These are phyloP conservation scores for Artibeus jamaicensis DNA, from an alignment of 2,797 vertebrate genomes.

Conservation along the genomic window DNA sequence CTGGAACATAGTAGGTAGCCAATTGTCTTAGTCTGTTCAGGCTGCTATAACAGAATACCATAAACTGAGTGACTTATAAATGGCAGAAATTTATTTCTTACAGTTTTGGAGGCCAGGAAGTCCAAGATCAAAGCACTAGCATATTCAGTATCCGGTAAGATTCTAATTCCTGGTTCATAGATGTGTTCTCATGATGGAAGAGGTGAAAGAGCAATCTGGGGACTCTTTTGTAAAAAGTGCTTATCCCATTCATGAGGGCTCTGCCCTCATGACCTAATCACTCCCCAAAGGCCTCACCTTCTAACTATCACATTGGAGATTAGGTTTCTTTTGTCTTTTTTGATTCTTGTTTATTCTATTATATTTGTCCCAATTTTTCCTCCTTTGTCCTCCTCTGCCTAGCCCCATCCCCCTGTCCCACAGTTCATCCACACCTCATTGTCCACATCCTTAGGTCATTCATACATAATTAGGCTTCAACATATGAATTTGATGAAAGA, in stretches of 20 bases:
- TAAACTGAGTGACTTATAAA: neutral
- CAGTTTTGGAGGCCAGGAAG: neutral
- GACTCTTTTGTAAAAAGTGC: neutral
- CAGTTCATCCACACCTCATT: too few relatives aligned
- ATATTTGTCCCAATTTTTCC: too few relatives aligned
- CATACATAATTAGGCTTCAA: neutral
- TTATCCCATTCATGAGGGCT: neutral
- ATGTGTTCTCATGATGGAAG: neutral
- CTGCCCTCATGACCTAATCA: neutral
- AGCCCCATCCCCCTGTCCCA: too few relatives aligned
- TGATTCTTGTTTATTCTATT: too few relatives aligned
- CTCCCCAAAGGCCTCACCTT: neutral
- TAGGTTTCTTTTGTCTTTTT: neutral
- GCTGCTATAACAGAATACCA: neutral
- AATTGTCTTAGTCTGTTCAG: neutral
- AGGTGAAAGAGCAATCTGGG: neutral
- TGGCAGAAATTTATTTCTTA: neutral
- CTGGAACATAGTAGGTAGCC: neutral
- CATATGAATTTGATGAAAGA: neutral
- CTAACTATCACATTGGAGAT: neutral
- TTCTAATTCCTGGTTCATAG: neutral
- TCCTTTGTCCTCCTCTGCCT: too few relatives aligned
- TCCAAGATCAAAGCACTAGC: neutral
- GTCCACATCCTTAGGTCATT: too few relatives aligned
- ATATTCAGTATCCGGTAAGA: neutral